phyloP scores from a whole-genome alignment of 2,888 invertebrate species.

The Hemistola chrysoprasaria region DNA sequence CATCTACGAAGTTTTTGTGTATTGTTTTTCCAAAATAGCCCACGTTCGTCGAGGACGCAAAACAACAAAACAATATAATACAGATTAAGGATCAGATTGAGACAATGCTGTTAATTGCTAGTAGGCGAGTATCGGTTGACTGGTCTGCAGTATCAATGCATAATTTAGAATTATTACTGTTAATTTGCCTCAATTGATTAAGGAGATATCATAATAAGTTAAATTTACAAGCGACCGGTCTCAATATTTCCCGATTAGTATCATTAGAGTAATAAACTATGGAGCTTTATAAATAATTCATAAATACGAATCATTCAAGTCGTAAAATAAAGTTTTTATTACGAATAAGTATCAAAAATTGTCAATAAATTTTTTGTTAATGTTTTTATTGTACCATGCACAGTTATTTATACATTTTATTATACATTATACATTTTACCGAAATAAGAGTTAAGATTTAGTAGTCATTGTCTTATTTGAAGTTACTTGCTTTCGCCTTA shows the following conservation, averaged over 20 bases:
- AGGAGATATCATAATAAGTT: conserved; percentile 8
- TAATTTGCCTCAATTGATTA: conserved; percentile 14
- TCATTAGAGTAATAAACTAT: conserved; percentile 17
- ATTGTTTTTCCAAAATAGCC: conserved; percentile 17
- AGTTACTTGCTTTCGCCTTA: conserved; percentile 10
- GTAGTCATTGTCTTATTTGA: conserved; percentile 7
- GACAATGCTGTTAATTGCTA: conserved; percentile 69
- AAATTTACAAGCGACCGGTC: conserved; percentile 17
- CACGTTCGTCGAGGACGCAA: conserved; percentile 24
- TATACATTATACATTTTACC: conserved; percentile 10
- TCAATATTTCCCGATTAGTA: conserved; percentile 19
- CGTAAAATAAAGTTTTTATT: too few relatives aligned
- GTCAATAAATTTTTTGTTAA: conserved; percentile 7
- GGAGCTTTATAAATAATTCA: conserved; percentile 3
- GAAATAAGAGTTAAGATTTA: too few relatives aligned
- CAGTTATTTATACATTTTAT: conserved; percentile 14
- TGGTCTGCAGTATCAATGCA: conserved; percentile 19
- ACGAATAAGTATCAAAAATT: too few relatives aligned
- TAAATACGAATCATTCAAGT: conserved; percentile 3
- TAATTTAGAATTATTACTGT: conserved; percentile 11
- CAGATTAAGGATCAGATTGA: conserved; percentile 49
- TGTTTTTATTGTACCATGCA: conserved; percentile 18
- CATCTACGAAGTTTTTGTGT: conserved; percentile 24
- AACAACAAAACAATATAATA: conserved; percentile 51
- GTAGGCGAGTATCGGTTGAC: conserved; percentile 42